Percentiles rank a stretch among this genome's conserved stretches.
These are phyloP conservation scores for Drosophila longiperda DNA, from an alignment of 2,888 invertebrate species.

Conservation along the genomic window DNA sequence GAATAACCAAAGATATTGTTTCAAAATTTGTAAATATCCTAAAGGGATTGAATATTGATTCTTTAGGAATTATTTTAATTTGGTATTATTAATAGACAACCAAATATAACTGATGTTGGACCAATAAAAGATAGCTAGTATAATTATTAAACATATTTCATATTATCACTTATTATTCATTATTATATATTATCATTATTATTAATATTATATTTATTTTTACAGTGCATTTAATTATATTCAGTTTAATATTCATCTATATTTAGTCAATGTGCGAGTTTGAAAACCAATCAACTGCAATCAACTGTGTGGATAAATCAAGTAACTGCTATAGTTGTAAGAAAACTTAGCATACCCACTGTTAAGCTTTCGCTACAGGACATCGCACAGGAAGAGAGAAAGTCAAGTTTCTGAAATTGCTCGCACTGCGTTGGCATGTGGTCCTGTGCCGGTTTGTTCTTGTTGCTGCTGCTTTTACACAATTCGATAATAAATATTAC, in stretches of 20 bases:
- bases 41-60: not conserved
- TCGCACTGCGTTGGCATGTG: constrained; percentile 68
- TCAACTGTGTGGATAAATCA: not conserved
- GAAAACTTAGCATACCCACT: not conserved
- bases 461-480: constrained; percentile 52
- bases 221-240: too few species aligned
- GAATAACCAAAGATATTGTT: not conserved
- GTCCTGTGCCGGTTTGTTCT: constrained; percentile 17
- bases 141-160: not conserved
- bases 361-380: constrained; percentile 17
- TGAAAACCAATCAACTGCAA: not conserved
- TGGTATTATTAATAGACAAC: not conserved
- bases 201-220: not conserved
- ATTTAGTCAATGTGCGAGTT: not conserved
- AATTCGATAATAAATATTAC: constrained; percentile 80
- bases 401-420: constrained; percentile 66
- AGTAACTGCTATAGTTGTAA: not conserved
- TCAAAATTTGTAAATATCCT: not conserved
- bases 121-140: too few species aligned
- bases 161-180: too few species aligned
- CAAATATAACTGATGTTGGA: not conserved
- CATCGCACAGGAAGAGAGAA: constrained; percentile 31
- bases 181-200: too few species aligned
- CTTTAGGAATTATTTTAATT: not conserved
- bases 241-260: not conserved